Base-by-base conservation (phyloP, 2,113 vertebrate species). In the Pygoscelis adeliae region DNA sequence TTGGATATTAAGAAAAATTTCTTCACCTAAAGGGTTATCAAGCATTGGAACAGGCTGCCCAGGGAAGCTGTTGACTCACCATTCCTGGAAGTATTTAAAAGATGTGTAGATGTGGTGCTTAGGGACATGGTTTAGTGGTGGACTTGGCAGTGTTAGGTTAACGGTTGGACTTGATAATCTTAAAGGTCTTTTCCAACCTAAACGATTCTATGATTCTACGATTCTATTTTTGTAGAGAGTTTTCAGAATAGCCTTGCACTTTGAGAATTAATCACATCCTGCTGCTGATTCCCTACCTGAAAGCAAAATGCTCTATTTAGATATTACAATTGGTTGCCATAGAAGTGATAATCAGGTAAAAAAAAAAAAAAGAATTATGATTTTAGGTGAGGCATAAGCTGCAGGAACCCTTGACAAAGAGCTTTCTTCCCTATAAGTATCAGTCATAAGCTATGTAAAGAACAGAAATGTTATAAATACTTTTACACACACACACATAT, bases 341-440 rank as follows among this genome's bases (percentile, higher is more conserved):
- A 94, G 93, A 97, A 97, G 94, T 95, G 2, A 91, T 94, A 91
- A 95, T 89, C 30, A 71, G 65, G 9, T 82, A 73, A 63, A 97
- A 83, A 73, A 80, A 44, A 9, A 26, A n/a, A 63, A 59, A 87
- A 85, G 13, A 11, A 83, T 83, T 93, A 93, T 29, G 10, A 77
- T 81, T 97, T 97, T 69, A 92, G 34, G 29, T 87, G 50, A 83
- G 46, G 19, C 71, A 90, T 36, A 90, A 96, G 13, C 85, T 94
- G 47, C 19, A 91, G n/a, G 29, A 97, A 81, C 1, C 12, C 21
- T 83, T 85, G 73, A 38, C 42, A 90, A 94, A 74, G 30, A 38
- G 15, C 26, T 94, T 42, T 95, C 38, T 95, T 93, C n/a, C 49
- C 93, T 84, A 46, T 44, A 74, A 81, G 6, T 36, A 25, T 91